Evolutionary conservation across 2,888 invertebrate species (phyloP), one percentile per base, ranked within the genome.

Genomic region (Macrophya annulata): DNA sequence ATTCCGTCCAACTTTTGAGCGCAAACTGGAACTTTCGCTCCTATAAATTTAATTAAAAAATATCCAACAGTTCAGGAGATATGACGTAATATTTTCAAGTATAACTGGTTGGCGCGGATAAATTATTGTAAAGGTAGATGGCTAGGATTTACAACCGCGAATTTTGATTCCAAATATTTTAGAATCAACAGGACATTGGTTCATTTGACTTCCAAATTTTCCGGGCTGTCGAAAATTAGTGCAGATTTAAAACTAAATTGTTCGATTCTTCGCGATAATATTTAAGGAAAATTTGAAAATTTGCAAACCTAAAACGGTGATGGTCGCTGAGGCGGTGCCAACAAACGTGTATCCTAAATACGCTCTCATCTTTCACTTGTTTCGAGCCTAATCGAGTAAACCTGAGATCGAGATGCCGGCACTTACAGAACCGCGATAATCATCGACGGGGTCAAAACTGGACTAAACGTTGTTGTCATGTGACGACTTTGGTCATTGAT

Each of bases 331-430:
- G 25, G 93, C 89, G 81, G 92, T 92, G 84, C 91, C 91, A 72
- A 90, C 89, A 88, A 94, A 94, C 71, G 93, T 93, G 82, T 90
- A 89, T 74, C 93, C 93, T 87, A 94, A 89, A 84, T 93, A 91
- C 86, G 92, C 92, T 88, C 90, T 91, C 90, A 94, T 93, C 48
- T 83, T 40, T 81, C 48, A 45, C 83, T 83, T 79, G 79, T 87
- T 85, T 25, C 76, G n/a, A 76, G n/a, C 84, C 85, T 85, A 77
- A 9, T 51, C 40, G 84, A 59, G 87, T 76, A 59, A 45, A 74
- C 25, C 74, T 25, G 48, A 31, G 37, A 72, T 45, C 83, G 21
- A 85, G 40, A 68, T 76, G 59, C 71, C 25, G 6, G 68, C 25
- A 65, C 45, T 40, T 15, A 81, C 62, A 25, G 62, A 62, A 55